Conservation (phyloP, 1,140 invertebrate species). For the Drosophila sp. region DNA sequence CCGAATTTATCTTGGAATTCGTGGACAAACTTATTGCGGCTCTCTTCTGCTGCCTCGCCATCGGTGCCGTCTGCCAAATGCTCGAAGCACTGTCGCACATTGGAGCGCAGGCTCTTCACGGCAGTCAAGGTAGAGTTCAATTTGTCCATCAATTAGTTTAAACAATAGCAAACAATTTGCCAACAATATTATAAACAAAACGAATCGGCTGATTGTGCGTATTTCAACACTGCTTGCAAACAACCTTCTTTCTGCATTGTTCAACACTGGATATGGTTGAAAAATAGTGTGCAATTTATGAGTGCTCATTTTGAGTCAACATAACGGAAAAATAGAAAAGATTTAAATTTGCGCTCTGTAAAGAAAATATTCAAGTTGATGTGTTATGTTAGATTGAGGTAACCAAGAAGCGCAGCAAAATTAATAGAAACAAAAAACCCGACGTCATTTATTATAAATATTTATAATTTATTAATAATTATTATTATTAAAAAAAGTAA, state of each 20-base stretch:
- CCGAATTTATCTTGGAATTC: constrained; percentile 91
- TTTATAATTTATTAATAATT: constrained; percentile 81
- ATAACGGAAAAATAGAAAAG: neutral
- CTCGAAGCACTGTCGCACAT: constrained; percentile 92
- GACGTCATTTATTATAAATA: constrained; percentile 75
- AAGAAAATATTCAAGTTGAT: too few species aligned
- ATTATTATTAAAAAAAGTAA: constrained; percentile 69
- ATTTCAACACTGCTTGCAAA: neutral
- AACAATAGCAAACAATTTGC: neutral
- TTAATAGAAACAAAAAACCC: constrained; percentile 23
- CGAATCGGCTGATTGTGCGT: neutral
- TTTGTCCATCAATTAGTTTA: constrained; percentile 85
- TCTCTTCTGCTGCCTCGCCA: constrained; percentile 90
- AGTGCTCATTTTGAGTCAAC: neutral
- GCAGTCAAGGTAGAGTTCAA: constrained; percentile 89
- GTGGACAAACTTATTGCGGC: constrained; percentile 90
- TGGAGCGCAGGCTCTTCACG: constrained; percentile 90
- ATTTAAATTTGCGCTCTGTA: too few species aligned
- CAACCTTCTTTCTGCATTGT: neutral
- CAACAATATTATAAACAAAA: neutral
- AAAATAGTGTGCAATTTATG: neutral
- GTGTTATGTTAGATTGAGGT: too few species aligned
- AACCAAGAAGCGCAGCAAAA: too few species aligned
- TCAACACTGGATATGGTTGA: neutral
- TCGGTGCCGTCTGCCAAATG: constrained; percentile 89